phyloP scores from a whole-genome alignment of 2,797 vertebrate genomes.

The Sebastiscus albofasciatus region DNA sequence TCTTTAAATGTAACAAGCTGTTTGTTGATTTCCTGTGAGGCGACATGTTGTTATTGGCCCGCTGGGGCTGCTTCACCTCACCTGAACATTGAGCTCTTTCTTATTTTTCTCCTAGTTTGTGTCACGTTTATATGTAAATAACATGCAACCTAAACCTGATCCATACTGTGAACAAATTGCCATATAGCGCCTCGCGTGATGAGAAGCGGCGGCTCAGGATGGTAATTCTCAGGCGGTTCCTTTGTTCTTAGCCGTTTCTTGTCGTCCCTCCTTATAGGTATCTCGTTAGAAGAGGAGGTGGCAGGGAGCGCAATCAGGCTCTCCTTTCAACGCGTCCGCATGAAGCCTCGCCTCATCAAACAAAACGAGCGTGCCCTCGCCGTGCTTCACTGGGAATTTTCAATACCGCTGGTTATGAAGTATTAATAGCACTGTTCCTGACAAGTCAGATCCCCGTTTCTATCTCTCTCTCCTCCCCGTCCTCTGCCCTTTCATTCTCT shows the following conservation, averaged over 20 bases:
- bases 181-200: not conserved
- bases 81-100: not conserved
- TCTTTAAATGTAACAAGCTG: not conserved
- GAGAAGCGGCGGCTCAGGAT: slow-evolving; percentile 15
- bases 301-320: slow-evolving; percentile 67
- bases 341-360: slow-evolving; percentile 72
- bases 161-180: slow-evolving; percentile 45
- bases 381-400: slow-evolving; percentile 77
- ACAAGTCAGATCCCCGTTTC: slow-evolving; percentile 59
- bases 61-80: not conserved
- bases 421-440: slow-evolving; percentile 78
- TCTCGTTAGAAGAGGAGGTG: slow-evolving; percentile 71
- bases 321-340: slow-evolving; percentile 53
- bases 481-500: slow-evolving; percentile 38
- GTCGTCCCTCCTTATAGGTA: slow-evolving; percentile 50
- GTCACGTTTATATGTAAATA: slow-evolving; percentile 41
- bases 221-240: slow-evolving; percentile 34
- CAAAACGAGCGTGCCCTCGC: slow-evolving; percentile 54
- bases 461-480: slow-evolving; percentile 31
- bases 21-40: not conserved
- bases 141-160: slow-evolving; percentile 7
- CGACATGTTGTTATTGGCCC: slow-evolving; percentile 10
- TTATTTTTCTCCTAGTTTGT: not conserved
- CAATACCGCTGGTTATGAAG: slow-evolving; percentile 77
- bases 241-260: slow-evolving; percentile 56